A percentile compares a stretch with the other conserved stretches of the same genome.
Evolutionary conservation across 2,113 vertebrate species (phyloP).

Genomic region (Marmota monax): DNA sequence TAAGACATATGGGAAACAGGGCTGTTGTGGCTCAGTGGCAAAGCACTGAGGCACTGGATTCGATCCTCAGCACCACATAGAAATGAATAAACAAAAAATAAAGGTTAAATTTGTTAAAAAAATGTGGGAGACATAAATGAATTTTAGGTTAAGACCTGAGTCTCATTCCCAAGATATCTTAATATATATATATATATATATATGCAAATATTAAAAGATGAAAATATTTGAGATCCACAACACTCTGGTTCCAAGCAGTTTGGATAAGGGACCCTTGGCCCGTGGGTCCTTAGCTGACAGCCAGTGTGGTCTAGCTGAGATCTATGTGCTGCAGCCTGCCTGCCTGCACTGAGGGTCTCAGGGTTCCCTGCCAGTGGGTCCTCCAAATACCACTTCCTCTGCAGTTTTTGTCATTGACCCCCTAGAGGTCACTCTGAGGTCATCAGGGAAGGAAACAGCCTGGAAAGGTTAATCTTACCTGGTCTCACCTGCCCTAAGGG

Average conservation of each 20-base stretch:
- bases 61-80: too few species aligned
- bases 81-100: too few species aligned
- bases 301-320: background rate
- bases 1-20: background rate
- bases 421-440: background rate
- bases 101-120: too few species aligned
- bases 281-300: background rate
- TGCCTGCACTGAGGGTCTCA: background rate
- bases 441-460: background rate
- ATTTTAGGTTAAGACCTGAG: background rate
- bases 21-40: too few species aligned
- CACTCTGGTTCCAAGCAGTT: background rate
- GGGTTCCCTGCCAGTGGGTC: background rate
- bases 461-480: background rate
- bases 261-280: background rate
- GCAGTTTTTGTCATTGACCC: background rate
- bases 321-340: accelerated
- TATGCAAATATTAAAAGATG: background rate
- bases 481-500: background rate
- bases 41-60: too few species aligned
- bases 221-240: background rate
- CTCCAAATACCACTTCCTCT: background rate
- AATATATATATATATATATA: background rate
- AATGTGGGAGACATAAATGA: too few species aligned
- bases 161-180: background rate